Percentiles rank a stretch among this genome's conserved stretches.
phyloP scores from a whole-genome alignment of 2,888 invertebrate genomes.

The Stenodema calcarata region DNA sequence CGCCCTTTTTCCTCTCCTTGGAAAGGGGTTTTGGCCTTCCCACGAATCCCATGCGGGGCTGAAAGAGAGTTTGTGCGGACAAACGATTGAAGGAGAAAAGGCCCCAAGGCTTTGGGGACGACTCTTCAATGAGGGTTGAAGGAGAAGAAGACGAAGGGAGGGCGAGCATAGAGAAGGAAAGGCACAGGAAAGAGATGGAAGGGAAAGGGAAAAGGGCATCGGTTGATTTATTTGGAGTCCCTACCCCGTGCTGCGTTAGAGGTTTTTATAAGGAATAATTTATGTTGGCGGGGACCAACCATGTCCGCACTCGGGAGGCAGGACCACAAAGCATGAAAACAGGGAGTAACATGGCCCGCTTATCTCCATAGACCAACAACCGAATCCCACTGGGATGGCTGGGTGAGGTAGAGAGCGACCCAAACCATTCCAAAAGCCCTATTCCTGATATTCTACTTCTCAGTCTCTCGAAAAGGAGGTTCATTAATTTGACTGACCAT shows the following conservation, averaged over 20 bases:
- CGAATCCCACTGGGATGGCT: constrained; percentile 9
- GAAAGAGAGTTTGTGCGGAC: constrained; percentile 10
- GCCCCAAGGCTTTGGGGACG: neutral
- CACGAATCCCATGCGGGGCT: neutral
- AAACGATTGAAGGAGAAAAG: constrained; percentile 24
- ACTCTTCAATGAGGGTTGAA: constrained; percentile 4
- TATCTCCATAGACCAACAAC: constrained; percentile 38
- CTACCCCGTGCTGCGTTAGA: constrained; percentile 19
- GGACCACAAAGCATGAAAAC: constrained; percentile 42
- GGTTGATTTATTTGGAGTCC: constrained; percentile 24
- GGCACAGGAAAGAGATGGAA: neutral
- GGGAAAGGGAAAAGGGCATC: neutral
- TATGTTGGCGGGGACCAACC: constrained; percentile 35
- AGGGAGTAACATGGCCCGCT: constrained; percentile 30
- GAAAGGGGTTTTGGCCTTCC: constrained; percentile 11
- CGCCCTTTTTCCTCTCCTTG: neutral
- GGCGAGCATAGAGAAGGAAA: neutral
- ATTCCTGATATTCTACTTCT: constrained; percentile 5
- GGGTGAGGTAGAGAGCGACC: neutral
- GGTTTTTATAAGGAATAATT: constrained; percentile 47
- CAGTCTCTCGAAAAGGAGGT: neutral
- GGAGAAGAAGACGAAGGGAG: neutral
- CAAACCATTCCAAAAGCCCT: neutral
- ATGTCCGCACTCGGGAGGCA: constrained; percentile 33
- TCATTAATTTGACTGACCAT: too few species aligned